Base-by-base conservation (phyloP, 1,140 invertebrate species). In the Papilio polytes region DNA sequence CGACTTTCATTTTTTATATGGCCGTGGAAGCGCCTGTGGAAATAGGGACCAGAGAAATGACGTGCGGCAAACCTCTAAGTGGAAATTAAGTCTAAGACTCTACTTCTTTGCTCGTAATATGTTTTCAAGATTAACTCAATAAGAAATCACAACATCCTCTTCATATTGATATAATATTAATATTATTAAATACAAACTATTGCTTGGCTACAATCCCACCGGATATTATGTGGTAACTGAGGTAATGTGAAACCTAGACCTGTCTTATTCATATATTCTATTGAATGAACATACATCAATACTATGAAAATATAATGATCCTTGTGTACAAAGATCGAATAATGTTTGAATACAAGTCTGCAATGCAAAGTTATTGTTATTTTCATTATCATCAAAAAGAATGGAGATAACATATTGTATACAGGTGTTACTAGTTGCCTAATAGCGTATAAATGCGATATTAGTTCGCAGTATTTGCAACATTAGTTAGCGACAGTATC, bases 131-230 rank as follows among this genome's bases (percentile, higher is more conserved):
- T 70, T 31, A 70, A 70, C 63, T 70, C 63, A 18, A 70, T 70
- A 70, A 70, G 63, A 70, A 70, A 70, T 70, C 63, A 70, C 63
- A 70, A 70, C 63, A 70, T 70, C 63, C 63, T 70, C 26, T 70
- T 15, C 63, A 70, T 70, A 70, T 70, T 70, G 26, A 70, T 70
- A 70, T 70, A 70, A 70, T 31, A 70, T 70, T 31, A 31, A 31
- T 70, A 18, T 70, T 31, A 70, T 31, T 70, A 70, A 31, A 70
- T 31, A 31, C 63, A 70, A 70, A 70, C 63, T 70, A 70, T 18
- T 70, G 26, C 63, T 70, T 31, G 22, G 26, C 63, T 70, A 36
- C 63, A 70, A 31, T 70, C 26, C 26, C 63, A 70, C 63, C 63
- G 63, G 63, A 70, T 70, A 70, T 70, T 70, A 70, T 70, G 63